Conservation (phyloP, 2,797 vertebrate genomes). For the Moxostoma hubbsi region DNA sequence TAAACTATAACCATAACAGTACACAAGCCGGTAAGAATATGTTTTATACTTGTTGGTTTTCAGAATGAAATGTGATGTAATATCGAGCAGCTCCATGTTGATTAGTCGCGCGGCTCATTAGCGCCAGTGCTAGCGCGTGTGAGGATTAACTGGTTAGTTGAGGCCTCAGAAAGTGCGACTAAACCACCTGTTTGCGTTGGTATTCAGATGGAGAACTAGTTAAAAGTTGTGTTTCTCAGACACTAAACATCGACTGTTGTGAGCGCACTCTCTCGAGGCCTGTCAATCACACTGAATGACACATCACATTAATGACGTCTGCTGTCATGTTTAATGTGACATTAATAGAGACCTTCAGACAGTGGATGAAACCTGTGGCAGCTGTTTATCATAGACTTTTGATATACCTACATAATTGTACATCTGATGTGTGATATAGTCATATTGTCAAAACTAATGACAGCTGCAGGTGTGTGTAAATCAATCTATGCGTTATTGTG, state of each 20-base stretch:
- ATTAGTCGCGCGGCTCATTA: background rate
- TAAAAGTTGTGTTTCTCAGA: background rate
- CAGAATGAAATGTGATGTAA: background rate
- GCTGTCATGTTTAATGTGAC: background rate
- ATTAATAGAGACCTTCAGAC: no score
- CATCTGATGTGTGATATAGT: no score
- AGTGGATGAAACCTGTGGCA: no score
- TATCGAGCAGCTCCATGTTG: background rate
- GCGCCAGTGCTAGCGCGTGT: background rate
- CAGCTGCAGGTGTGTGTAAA: no score
- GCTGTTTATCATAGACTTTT: no score
- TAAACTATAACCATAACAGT: background rate
- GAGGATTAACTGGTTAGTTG: background rate
- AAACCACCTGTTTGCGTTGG: no score
- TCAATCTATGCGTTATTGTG: no score
- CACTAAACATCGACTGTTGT: background rate
- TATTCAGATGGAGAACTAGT: no score
- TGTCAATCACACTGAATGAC: background rate
- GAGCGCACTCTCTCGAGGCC: slow-evolving; percentile 12
- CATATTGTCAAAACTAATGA: no score
- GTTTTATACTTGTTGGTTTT: background rate
- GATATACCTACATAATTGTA: no score
- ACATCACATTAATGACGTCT: background rate
- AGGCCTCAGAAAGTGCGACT: background rate
- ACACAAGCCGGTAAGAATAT: slow-evolving; percentile 57